A percentile compares a stretch with the other conserved stretches of the same genome.
Evolutionary conservation across 2,797 vertebrate genomes (phyloP).

Genomic region (Labeo calbasu): DNA sequence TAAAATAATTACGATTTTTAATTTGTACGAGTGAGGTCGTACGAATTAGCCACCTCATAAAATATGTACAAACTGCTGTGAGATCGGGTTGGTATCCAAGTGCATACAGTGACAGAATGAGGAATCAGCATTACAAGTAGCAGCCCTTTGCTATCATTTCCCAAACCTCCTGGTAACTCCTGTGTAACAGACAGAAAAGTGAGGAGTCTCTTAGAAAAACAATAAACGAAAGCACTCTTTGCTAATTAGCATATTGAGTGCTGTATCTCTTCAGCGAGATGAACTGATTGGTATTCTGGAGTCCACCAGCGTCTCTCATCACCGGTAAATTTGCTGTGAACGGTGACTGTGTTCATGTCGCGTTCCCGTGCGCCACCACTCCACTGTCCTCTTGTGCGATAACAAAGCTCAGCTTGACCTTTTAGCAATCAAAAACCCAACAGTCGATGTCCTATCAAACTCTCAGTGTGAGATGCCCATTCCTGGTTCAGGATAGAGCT

Average conservation of each 20-base stretch:
- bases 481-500: slow-evolving; percentile 25
- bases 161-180: neutral
- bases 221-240: slow-evolving; percentile 41
- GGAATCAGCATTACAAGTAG: neutral
- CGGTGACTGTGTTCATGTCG: slow-evolving; percentile 48
- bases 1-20: no score
- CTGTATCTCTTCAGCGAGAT: slow-evolving; percentile 47
- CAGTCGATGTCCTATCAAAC: slow-evolving; percentile 55
- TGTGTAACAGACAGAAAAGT: slow-evolving; percentile 30
- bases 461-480: slow-evolving; percentile 53
- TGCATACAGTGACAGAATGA: neutral
- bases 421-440: slow-evolving; percentile 63
- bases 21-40: no score
- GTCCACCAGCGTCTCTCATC: slow-evolving; percentile 46
- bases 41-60: no score
- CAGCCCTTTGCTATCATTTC: slow-evolving; percentile 8
- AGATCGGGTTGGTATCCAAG: neutral
- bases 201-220: slow-evolving; percentile 36
- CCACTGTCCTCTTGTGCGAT: slow-evolving; percentile 53
- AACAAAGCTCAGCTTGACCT: slow-evolving; percentile 65
- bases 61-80: no score
- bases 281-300: slow-evolving; percentile 60
- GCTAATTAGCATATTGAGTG: slow-evolving; percentile 50
- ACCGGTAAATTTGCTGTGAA: slow-evolving; percentile 43
- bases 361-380: slow-evolving; percentile 30